These are phyloP conservation scores for Artemisiospiza belli DNA, from an alignment of 2,113 vertebrate species.

Conservation along the genomic window DNA sequence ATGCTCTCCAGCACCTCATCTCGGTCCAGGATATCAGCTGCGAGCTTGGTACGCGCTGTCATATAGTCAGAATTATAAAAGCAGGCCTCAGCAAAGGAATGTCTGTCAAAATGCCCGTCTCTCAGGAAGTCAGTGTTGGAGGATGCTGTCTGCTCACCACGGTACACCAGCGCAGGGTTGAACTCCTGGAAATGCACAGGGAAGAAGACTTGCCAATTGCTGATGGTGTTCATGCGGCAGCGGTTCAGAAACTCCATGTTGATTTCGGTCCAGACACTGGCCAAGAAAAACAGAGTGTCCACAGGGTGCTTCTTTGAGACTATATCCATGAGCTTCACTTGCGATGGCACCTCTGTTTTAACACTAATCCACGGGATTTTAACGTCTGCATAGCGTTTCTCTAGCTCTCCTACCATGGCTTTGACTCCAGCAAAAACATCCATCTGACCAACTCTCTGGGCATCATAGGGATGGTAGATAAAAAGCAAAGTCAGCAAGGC, in stretches of 20 bases:
- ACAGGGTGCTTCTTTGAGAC: constrained; percentile 97
- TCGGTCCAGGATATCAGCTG: constrained; percentile 84
- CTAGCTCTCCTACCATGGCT: constrained; percentile 86
- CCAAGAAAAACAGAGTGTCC: constrained; percentile 92
- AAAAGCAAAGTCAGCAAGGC: constrained; percentile 89
- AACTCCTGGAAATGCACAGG: constrained; percentile 97
- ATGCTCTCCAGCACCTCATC: constrained; percentile 92
- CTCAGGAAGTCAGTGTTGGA: constrained; percentile 74
- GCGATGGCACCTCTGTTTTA: constrained; percentile 90
- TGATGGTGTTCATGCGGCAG: constrained; percentile 96
- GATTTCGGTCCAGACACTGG: constrained; percentile 89
- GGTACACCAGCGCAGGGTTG: constrained; percentile 83
- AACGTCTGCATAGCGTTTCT: constrained; percentile 86
- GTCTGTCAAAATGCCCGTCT: constrained; percentile 91
- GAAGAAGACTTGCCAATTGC: constrained; percentile 96
- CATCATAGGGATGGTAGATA: constrained; percentile 89
- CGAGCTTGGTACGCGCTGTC: constrained; percentile 89
- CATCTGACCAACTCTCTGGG: constrained; percentile 82
- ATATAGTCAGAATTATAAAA: constrained; percentile 98
- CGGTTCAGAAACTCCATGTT: constrained; percentile 91
- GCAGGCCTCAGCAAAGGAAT: constrained; percentile 91
- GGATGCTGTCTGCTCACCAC: constrained; percentile 79
- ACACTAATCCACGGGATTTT: constrained; percentile 95
- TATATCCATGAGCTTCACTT: constrained; percentile 96
- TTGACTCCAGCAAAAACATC: constrained; percentile 91